These are phyloP conservation scores for Osmerus mordax DNA, from an alignment of 2,113 vertebrate species.

Conservation along the genomic window DNA sequence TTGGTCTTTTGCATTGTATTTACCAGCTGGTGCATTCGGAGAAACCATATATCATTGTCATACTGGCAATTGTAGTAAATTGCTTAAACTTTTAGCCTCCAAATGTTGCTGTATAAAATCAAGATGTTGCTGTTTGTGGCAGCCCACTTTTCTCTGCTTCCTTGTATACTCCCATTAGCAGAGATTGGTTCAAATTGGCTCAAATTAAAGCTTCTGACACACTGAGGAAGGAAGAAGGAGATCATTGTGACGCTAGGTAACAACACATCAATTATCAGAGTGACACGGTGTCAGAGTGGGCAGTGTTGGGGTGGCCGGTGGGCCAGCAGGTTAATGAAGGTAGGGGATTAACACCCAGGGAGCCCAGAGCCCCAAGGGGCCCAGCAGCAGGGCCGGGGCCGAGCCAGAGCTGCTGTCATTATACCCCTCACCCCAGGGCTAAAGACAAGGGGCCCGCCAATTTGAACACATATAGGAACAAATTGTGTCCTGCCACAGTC, in stretches of 20 bases:
- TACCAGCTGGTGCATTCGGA: too few species aligned
- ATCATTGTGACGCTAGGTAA: conserved; percentile 68
- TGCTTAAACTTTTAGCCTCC: neutral
- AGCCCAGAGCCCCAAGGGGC: conserved; percentile 32
- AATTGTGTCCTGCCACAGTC: conserved; percentile 37
- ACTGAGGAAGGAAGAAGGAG: conserved; percentile 57
- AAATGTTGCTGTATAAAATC: neutral
- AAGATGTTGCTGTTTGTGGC: conserved; percentile 20
- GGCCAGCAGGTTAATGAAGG: conserved; percentile 73
- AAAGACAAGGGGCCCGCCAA: neutral
- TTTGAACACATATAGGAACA: conserved; percentile 34
- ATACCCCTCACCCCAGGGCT: conserved; percentile 51
- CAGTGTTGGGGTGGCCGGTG: conserved; percentile 30
- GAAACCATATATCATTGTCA: neutral
- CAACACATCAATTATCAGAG: conserved; percentile 61
- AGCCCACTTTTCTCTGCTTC: conserved; percentile 29
- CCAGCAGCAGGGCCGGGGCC: conserved; percentile 45
- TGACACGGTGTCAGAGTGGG: conserved; percentile 47
- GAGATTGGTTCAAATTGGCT: conserved; percentile 67
- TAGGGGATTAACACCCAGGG: conserved; percentile 68
- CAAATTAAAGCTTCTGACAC: conserved; percentile 70
- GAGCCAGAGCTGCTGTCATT: conserved; percentile 55
- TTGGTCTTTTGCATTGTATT: too few species aligned
- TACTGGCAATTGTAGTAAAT: neutral
- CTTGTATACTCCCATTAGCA: conserved; percentile 18